A percentile compares a stretch with the other conserved stretches of the same genome.
Evolutionary conservation across 2,113 vertebrate species (phyloP).

Genomic region (Tringa solitaria): DNA sequence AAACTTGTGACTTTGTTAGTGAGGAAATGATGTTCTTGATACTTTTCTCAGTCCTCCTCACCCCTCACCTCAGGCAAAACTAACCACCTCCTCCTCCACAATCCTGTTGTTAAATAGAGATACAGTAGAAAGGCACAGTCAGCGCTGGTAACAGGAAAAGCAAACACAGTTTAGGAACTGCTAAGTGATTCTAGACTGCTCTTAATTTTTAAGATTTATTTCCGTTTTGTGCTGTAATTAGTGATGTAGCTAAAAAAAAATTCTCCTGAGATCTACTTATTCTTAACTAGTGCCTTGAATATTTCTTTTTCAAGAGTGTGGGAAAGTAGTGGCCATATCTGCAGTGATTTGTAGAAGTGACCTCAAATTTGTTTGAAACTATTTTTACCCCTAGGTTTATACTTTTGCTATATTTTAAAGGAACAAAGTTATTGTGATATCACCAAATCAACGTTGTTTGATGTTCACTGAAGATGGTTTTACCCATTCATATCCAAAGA

Average conservation of each 20-base stretch:
- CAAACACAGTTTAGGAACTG: not conserved
- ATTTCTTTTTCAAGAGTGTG: not conserved
- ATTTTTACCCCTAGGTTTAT: not conserved
- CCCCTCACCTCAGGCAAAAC: slow-evolving; percentile 9
- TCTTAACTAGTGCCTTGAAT: not conserved
- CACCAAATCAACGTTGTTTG: not conserved
- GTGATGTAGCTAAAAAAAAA: not conserved
- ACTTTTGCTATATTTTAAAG: not conserved
- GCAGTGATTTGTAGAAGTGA: not conserved
- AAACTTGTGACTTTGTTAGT: slow-evolving; percentile 52
- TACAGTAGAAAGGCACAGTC: not conserved
- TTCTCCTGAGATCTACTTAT: not conserved
- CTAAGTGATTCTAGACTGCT: not conserved
- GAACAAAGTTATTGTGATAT: not conserved
- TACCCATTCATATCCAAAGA: not conserved
- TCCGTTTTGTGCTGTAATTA: not conserved
- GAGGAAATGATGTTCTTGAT: slow-evolving; percentile 26
- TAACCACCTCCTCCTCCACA: not conserved
- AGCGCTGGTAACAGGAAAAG: not conserved
- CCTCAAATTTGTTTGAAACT: not conserved
- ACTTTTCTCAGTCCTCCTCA: slow-evolving; percentile 12
- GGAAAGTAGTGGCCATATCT: not conserved
- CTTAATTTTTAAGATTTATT: not conserved
- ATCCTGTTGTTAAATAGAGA: not conserved
- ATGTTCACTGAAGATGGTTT: not conserved